Evolutionary conservation across 1,140 invertebrate species (phyloP), one percentile per base, ranked within the genome.

Genomic region (Ctenoplectra terminalis): DNA sequence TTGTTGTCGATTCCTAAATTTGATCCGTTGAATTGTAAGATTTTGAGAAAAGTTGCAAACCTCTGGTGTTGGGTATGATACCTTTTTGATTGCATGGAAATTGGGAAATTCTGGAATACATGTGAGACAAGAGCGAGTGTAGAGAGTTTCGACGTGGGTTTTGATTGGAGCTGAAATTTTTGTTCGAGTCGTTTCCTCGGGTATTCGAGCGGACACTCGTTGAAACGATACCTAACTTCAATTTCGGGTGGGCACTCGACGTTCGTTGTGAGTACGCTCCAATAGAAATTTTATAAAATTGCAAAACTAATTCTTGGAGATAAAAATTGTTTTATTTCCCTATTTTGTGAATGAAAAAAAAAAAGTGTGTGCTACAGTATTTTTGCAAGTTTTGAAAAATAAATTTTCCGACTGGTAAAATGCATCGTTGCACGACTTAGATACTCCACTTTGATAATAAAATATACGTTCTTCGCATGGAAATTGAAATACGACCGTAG

Each of bases 121-220:
- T 26, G 13, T n/a, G n/a, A n/a, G 61, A 0, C 34, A 43, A 26
- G 15, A 17, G 63, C 31, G 23, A 5, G 31, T 6, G 23, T 40
- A 1, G 9, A 1, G 0, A 6, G 11, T 8, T 73, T 13, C 9
- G n/a, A 15, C 17, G 20, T 2, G 7, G 0, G 23, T 40, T 23
- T 43, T 69, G 64, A 77, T 70, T 17, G 52, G 26, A 23, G 29
- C 48, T 7, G 29, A 58, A 77, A 58, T 58, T 69, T 43, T 34
- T 2, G 15, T 17, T 26, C 50, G 13, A 20, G 13, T 43, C 0
- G 17, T 50, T 74, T 7, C 29, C 56, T 20, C 29, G 40, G 20
- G 9, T 13, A n/a, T n/a, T 17, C 8, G 31, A 26, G 13, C 0
- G 60, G 8, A 23, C 1, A 11, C 40, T 50, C 23, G 72, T 56